Evolutionary conservation across 35 echinoderm and acorn worm genomes (phyloP).

Genomic region (Diadema setosum): DNA sequence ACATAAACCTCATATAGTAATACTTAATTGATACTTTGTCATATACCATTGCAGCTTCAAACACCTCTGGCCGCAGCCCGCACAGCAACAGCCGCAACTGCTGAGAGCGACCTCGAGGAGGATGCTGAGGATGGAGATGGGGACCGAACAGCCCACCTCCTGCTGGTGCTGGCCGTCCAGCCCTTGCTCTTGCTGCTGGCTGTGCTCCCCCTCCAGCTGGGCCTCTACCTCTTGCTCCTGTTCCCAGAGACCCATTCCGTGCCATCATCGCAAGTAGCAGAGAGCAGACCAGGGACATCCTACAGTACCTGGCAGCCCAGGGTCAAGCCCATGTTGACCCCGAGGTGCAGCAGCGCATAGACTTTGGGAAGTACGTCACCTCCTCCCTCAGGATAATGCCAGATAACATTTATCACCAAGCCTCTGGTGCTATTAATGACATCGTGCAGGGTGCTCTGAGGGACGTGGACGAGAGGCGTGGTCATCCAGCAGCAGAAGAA

Average conservation of each 20-base stretch:
- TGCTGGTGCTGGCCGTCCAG: conserved; percentile 18
- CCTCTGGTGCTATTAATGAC: not conserved
- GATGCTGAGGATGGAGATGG: conserved; percentile 19
- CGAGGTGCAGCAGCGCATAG: conserved; percentile 21
- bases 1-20: conserved; percentile 18
- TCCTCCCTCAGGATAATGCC: conserved; percentile 10
- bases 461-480: conserved; percentile 9
- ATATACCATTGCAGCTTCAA: conserved; percentile 6
- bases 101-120: conserved; percentile 20
- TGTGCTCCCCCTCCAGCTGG: conserved; percentile 21
- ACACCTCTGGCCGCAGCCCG: conserved; percentile 2
- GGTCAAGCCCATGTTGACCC: conserved; percentile 11
- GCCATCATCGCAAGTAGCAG: conserved; percentile 16
- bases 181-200: not conserved
- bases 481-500: not conserved
- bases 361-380: conserved; percentile 4
- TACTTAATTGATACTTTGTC: not conserved
- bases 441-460: not conserved
- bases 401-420: conserved; percentile 18
- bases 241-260: conserved; percentile 9
- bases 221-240: conserved; percentile 3
- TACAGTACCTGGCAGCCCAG: conserved; percentile 11
- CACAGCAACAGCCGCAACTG: conserved; percentile 14
- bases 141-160: conserved; percentile 1
- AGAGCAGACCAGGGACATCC: not conserved